Evolutionary conservation across 1,140 invertebrate species (phyloP).

Genomic region (Nasonia longicornis): DNA sequence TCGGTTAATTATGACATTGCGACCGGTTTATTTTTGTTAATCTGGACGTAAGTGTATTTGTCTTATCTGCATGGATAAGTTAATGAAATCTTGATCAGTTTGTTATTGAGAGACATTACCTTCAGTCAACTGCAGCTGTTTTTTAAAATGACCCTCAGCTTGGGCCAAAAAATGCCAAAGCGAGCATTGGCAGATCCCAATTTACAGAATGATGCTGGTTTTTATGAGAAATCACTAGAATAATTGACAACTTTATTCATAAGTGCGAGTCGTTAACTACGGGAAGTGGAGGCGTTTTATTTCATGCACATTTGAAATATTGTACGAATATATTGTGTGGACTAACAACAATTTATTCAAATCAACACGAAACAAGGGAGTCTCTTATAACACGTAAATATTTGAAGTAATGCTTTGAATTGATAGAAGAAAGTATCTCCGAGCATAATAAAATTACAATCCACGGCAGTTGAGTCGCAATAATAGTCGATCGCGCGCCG

Average conservation of each 20-base stretch:
- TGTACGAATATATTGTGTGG: background rate
- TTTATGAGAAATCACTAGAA: background rate
- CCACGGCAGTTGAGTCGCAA: background rate
- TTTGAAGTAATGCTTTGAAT: background rate
- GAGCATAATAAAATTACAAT: slow-evolving; percentile 34
- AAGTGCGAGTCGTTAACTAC: background rate
- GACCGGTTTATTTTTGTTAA: background rate
- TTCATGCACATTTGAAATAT: background rate
- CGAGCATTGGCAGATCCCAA: no score
- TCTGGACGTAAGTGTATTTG: background rate
- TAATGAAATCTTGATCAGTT: no score
- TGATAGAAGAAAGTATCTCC: background rate
- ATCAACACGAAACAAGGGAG: no score
- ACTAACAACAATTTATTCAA: no score
- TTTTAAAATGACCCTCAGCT: background rate
- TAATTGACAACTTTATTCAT: background rate
- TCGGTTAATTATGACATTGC: background rate
- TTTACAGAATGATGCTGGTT: no score
- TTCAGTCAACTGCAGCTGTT: no score
- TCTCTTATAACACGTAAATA: background rate
- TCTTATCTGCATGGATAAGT: background rate
- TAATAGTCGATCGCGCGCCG: background rate
- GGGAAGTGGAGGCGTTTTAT: slow-evolving; percentile 4
- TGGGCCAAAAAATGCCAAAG: no score
- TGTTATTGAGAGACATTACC: no score